Evolutionary conservation across 1,140 invertebrate species (phyloP).

Genomic region (Maniola jurtina): DNA sequence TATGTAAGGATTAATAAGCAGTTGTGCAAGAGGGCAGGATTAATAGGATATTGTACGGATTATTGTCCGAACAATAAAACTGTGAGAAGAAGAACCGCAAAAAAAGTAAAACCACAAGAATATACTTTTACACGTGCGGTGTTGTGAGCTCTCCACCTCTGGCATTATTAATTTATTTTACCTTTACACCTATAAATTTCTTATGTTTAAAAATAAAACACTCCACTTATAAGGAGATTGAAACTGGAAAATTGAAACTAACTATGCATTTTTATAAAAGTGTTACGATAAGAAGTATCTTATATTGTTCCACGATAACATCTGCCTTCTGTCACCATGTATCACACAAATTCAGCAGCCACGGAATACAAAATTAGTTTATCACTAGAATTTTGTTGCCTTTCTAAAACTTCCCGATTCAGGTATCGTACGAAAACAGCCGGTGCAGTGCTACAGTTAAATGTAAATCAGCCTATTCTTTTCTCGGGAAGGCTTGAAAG

Average conservation of each 20-base stretch:
- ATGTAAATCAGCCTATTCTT: conserved; percentile 58
- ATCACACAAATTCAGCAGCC: conserved; percentile 14
- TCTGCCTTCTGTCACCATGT: conserved; percentile 9
- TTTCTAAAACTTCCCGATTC: conserved; percentile 47
- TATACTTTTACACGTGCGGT: background rate
- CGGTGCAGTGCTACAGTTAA: conserved; percentile 53
- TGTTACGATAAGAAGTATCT: background rate
- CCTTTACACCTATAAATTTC: background rate
- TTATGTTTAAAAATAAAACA: background rate
- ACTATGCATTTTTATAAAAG: too few species aligned
- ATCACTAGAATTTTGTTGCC: conserved; percentile 23
- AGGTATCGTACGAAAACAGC: conserved; percentile 47
- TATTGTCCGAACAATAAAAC: conserved; percentile 2
- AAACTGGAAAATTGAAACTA: too few species aligned
- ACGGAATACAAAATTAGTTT: conserved; percentile 24
- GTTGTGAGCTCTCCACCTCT: background rate
- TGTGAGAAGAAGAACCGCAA: background rate
- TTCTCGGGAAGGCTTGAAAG: conserved; percentile 35
- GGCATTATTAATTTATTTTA: background rate
- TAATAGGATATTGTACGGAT: conserved; percentile 8
- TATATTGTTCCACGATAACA: conserved; percentile 10
- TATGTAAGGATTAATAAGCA: background rate
- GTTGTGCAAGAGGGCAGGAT: background rate
- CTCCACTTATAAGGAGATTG: too few species aligned
- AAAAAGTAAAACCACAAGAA: conserved; percentile 5